phyloP scores from a whole-genome alignment of 2,888 invertebrate genomes.

The Heteromurus nitidus region DNA sequence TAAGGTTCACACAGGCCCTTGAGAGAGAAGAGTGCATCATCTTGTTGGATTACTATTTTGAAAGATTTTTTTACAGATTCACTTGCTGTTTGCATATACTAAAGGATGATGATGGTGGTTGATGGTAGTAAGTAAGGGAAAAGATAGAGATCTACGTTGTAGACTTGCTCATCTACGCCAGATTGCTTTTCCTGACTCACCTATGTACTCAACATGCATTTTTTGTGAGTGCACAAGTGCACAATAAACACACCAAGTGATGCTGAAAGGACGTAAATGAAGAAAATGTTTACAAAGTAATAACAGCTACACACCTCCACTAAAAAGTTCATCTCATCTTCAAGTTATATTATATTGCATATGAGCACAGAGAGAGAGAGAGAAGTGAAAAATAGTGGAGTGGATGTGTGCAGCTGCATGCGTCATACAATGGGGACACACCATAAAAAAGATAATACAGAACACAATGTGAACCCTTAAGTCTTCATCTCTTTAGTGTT shows the following conservation, averaged over 20 bases:
- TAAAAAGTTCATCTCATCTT: not conserved
- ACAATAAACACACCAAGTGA: not conserved
- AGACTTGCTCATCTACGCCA: too few relatives aligned
- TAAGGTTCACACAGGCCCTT: not conserved
- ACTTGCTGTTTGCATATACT: too few relatives aligned
- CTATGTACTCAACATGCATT: too few relatives aligned
- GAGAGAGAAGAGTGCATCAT: not conserved
- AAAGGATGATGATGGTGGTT: too few relatives aligned
- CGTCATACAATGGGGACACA: not conserved
- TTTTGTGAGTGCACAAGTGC: not conserved
- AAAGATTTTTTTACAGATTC: too few relatives aligned
- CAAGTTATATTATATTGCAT: too few relatives aligned
- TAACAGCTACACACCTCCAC: not conserved
- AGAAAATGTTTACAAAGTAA: conserved; percentile 5
- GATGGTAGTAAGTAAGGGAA: too few relatives aligned
- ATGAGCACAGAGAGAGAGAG: not conserved
- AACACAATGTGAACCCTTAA: conserved; percentile 6
- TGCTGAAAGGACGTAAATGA: not conserved
- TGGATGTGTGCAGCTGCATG: not conserved
- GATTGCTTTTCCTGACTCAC: too few relatives aligned
- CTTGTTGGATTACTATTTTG: too few relatives aligned
- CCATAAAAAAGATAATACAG: not conserved
- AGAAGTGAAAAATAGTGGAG: not conserved
- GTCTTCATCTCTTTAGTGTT: not conserved
- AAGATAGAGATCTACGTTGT: too few relatives aligned